Percentiles rank a stretch among this genome's conserved stretches.
Conservation (phyloP, 2,113 vertebrate genomes). For the Gnathonemus echidnorhynchus region DNA sequence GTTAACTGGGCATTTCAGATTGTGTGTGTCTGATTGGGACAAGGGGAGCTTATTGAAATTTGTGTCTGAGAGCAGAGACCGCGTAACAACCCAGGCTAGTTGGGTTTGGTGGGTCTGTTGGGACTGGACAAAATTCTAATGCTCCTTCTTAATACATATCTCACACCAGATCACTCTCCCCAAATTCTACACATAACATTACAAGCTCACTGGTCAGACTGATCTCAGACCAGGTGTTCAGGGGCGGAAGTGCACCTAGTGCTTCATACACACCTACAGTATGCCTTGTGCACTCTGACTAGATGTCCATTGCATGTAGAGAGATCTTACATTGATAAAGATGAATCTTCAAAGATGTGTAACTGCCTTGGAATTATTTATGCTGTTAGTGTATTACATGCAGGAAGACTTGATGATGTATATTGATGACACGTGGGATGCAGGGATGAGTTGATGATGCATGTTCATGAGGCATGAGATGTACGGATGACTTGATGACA, state of each 20-base stretch:
- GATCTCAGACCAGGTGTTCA: neutral
- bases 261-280: neutral
- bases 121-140: neutral
- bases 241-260: neutral
- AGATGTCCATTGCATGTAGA: neutral
- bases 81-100: neutral
- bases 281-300: neutral
- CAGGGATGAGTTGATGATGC: neutral
- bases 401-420: neutral
- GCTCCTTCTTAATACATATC: neutral
- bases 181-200: neutral
- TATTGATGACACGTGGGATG: neutral
- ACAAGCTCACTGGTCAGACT: neutral
- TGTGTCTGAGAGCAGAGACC: neutral
- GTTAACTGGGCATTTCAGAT: constrained; percentile 32
- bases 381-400: neutral
- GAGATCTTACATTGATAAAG: neutral
- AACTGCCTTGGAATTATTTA: neutral
- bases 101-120: neutral
- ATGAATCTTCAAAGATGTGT: neutral
- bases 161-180: neutral
- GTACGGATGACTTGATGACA: neutral
- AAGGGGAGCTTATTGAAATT: constrained; percentile 24
- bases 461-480: neutral
- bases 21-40: constrained; percentile 28